Percentiles rank a stretch among this genome's conserved stretches.
phyloP scores from a whole-genome alignment of 2,888 invertebrate genomes.

The Eilema griseolum region DNA sequence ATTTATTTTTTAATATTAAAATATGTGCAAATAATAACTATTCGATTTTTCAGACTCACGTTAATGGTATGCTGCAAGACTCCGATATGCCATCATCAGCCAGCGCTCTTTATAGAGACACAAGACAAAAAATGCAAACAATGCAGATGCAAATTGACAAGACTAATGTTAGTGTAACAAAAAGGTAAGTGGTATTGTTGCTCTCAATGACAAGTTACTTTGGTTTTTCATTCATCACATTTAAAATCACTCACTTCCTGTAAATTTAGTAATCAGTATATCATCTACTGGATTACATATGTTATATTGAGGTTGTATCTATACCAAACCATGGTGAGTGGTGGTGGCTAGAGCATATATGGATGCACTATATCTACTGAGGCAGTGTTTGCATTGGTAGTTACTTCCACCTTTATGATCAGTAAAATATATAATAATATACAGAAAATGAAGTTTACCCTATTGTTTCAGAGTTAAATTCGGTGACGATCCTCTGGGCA shows the following conservation, averaged over 20 bases:
- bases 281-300: too few relatives aligned
- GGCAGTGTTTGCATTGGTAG: too few relatives aligned
- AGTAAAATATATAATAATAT: too few relatives aligned
- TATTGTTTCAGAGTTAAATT: constrained; percentile 75
- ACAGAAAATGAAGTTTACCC: not conserved
- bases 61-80: constrained; percentile 82
- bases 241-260: too few relatives aligned
- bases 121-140: constrained; percentile 69
- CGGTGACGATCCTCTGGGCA: constrained; percentile 73
- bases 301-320: too few relatives aligned
- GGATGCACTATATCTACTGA: too few relatives aligned
- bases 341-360: too few relatives aligned
- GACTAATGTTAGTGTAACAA: constrained; percentile 80
- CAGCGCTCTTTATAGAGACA: constrained; percentile 76
- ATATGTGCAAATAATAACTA: not conserved
- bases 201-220: not conserved
- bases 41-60: constrained; percentile 74
- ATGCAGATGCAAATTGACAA: constrained; percentile 83
- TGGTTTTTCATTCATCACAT: not conserved
- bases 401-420: not conserved
- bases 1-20: not conserved
- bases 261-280: too few relatives aligned
- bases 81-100: constrained; percentile 84
- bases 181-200: constrained; percentile 65
- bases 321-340: too few relatives aligned